These are phyloP conservation scores for Scaptomyza flava DNA, from an alignment of 2,888 invertebrate species.

Conservation along the genomic window DNA sequence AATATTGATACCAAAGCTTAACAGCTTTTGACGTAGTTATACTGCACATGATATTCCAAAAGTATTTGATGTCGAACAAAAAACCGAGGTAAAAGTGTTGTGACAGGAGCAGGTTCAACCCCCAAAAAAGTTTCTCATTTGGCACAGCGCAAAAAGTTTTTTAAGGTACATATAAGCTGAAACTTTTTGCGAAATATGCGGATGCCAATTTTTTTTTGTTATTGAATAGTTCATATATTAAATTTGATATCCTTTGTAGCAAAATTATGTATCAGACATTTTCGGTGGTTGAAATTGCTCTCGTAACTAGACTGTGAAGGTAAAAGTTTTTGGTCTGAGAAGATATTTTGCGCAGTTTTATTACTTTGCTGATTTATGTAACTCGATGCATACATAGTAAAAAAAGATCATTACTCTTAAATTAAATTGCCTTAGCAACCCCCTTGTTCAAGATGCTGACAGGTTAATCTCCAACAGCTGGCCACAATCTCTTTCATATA, in stretches of 20 bases:
- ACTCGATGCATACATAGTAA: neutral
- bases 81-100: neutral
- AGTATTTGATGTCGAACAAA: neutral
- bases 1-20: neutral
- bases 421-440: neutral
- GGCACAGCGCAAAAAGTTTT: neutral
- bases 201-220: neutral
- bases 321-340: neutral
- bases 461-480: conserved; percentile 27
- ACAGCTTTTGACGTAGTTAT: neutral
- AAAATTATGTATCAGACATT: neutral
- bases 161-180: neutral
- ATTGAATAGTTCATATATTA: neutral
- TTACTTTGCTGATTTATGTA: neutral
- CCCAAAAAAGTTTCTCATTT: neutral
- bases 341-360: neutral
- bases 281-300: neutral
- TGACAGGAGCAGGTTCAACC: neutral
- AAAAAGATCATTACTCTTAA: conserved; percentile 14
- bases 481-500: neutral
- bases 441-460: conserved; percentile 6
- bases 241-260: neutral
- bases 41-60: neutral
- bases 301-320: neutral
- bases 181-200: neutral